Percentiles rank a stretch among this genome's conserved stretches.
phyloP scores from a whole-genome alignment of 1,140 invertebrate genomes.

The Brachionus calyciflorus region DNA sequence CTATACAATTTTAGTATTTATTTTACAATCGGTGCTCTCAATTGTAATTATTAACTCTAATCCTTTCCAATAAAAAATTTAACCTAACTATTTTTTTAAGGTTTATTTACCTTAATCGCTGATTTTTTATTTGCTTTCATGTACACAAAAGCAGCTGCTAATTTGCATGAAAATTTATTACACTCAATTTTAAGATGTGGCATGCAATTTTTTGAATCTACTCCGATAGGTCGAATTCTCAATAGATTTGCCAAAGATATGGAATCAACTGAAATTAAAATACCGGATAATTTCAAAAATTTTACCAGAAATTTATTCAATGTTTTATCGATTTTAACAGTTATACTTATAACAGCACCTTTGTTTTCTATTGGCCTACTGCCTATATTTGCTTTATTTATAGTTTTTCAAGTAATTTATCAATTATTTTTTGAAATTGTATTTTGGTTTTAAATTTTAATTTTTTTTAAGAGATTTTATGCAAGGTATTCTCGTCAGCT shows the following conservation, averaged over 20 bases:
- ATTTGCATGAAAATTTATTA: slow-evolving; percentile 1
- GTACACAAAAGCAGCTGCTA: background rate
- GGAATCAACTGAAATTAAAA: slow-evolving; percentile 60
- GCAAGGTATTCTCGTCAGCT: slow-evolving; percentile 86
- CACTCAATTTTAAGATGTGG: slow-evolving; percentile 68
- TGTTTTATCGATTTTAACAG: slow-evolving; percentile 2
- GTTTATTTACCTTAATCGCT: background rate
- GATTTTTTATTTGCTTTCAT: slow-evolving; percentile 5
- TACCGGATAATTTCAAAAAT: slow-evolving; percentile 52
- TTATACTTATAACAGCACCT: slow-evolving; percentile 22
- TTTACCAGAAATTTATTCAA: slow-evolving; percentile 1
- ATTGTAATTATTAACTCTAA: slow-evolving; percentile 13
- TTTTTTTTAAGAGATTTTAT: slow-evolving; percentile 63
- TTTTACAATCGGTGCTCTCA: slow-evolving; percentile 13
- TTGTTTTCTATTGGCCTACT: slow-evolving; percentile 16
- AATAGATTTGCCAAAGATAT: slow-evolving; percentile 68
- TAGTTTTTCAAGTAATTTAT: slow-evolving; percentile 27
- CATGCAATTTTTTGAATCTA: slow-evolving; percentile 71
- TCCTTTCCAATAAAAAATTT: background rate
- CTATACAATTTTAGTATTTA: slow-evolving; percentile 37
- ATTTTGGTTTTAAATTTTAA: background rate
- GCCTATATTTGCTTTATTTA: slow-evolving; percentile 17
- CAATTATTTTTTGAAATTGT: background rate
- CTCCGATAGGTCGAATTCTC: slow-evolving; percentile 73
- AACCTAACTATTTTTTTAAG: background rate